A percentile compares a stretch with the other conserved stretches of the same genome.
Evolutionary conservation across 1,140 invertebrate species (phyloP).

Genomic region (Tachypleus tridentatus): DNA sequence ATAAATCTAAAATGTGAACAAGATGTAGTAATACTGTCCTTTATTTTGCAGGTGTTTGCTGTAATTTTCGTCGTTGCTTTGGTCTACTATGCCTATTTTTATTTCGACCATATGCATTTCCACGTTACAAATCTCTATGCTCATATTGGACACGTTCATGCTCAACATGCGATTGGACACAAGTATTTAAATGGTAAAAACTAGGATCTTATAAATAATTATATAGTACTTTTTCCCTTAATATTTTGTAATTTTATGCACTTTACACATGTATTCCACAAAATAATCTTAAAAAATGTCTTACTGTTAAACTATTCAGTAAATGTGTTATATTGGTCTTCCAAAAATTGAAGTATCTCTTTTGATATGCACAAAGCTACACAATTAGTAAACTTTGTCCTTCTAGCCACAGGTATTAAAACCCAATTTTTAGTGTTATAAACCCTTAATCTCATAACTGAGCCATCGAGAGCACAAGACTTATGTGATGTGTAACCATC

Average conservation of each 20-base stretch:
- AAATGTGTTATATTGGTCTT: neutral
- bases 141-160: conserved; percentile 38
- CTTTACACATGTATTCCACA: neutral
- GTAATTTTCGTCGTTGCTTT: conserved; percentile 26
- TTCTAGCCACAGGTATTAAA: no score
- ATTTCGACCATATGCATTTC: conserved; percentile 43
- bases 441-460: no score
- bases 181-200: conserved; percentile 39
- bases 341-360: neutral
- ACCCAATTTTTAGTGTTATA: no score
- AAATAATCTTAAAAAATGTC: no score
- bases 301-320: neutral
- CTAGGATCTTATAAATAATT: neutral
- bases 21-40: conserved; percentile 9
- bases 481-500: neutral
- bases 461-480: no score
- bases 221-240: neutral
- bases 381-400: neutral
- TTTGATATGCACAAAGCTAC: neutral
- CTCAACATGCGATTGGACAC: conserved; percentile 43
- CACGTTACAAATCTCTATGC: conserved; percentile 41
- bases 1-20: no score
- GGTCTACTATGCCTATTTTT: conserved; percentile 38
- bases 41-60: conserved; percentile 28
- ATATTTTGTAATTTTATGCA: neutral